Conservation (phyloP, 2,888 invertebrate species). For the Pyralis farinalis region DNA sequence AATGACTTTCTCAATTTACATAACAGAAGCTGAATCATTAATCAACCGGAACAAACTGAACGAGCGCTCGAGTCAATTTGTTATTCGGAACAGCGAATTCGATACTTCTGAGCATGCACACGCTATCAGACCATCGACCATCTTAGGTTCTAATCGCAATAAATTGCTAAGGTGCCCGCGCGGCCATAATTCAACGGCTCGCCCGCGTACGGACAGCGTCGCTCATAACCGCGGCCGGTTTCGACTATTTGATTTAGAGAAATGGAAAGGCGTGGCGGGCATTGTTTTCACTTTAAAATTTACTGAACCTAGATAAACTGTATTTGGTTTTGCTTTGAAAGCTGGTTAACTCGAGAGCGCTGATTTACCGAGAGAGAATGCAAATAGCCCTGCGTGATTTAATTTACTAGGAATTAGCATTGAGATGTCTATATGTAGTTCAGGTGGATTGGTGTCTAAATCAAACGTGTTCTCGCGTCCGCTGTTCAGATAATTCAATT, state of each 20-base stretch:
- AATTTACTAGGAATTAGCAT: neutral
- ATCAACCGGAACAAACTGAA: neutral
- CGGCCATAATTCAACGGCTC: slow-evolving; percentile 34
- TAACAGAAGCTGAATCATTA: neutral
- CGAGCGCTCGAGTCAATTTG: neutral
- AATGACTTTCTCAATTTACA: neutral
- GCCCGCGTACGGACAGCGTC: slow-evolving; percentile 34
- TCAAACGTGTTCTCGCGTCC: neutral
- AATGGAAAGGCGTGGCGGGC: slow-evolving; percentile 54
- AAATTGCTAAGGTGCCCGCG: slow-evolving; percentile 35
- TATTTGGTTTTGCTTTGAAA: slow-evolving; percentile 60
- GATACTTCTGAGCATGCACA: neutral
- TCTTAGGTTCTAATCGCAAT: slow-evolving; percentile 40
- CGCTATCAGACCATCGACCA: slow-evolving; percentile 31
- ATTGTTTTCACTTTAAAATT: slow-evolving; percentile 64
- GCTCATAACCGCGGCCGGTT: slow-evolving; percentile 38
- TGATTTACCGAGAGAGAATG: slow-evolving; percentile 27
- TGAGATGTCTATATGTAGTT: neutral
- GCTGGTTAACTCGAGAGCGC: slow-evolving; percentile 36
- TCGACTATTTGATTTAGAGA: slow-evolving; percentile 57
- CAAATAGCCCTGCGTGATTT: slow-evolving; percentile 11
- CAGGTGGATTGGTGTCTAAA: neutral
- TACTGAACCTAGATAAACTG: slow-evolving; percentile 50
- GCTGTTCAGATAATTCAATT: neutral
- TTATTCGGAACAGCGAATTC: slow-evolving; percentile 1